These are phyloP conservation scores for Ammodytes marinus DNA, from an alignment of 2,113 vertebrate species.

Conservation along the genomic window DNA sequence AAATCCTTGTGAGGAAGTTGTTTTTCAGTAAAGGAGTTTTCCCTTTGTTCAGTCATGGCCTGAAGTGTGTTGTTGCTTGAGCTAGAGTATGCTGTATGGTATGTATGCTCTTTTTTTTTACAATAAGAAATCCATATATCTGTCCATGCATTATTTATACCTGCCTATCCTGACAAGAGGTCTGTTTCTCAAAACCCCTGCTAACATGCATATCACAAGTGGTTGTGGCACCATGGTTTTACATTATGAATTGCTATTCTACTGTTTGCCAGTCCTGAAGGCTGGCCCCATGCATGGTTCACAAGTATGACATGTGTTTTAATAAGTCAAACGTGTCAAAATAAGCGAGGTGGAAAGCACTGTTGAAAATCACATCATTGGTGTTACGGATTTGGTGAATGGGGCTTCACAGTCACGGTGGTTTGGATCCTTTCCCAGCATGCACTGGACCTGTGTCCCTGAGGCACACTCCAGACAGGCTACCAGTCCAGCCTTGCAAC, in stretches of 20 bases:
- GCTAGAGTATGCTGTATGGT: neutral
- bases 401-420: neutral
- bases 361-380: neutral
- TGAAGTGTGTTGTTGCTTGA: neutral
- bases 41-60: neutral
- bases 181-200: neutral
- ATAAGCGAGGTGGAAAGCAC: neutral
- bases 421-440: neutral
- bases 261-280: neutral
- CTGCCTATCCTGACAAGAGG: neutral
- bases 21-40: neutral
- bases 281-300: neutral
- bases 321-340: neutral
- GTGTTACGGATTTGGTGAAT: neutral
- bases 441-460: neutral
- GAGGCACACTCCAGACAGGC: neutral
- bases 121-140: neutral
- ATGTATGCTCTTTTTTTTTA: neutral
- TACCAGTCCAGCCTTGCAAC: neutral
- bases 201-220: neutral
- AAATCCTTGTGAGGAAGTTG: slow-evolving; percentile 11
- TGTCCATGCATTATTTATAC: neutral
- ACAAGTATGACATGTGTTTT: neutral
- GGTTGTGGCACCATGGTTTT: neutral
- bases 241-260: neutral